Conservation (phyloP, 2,113 vertebrate species). For the Sinocyclocheilus anshuiensis region DNA sequence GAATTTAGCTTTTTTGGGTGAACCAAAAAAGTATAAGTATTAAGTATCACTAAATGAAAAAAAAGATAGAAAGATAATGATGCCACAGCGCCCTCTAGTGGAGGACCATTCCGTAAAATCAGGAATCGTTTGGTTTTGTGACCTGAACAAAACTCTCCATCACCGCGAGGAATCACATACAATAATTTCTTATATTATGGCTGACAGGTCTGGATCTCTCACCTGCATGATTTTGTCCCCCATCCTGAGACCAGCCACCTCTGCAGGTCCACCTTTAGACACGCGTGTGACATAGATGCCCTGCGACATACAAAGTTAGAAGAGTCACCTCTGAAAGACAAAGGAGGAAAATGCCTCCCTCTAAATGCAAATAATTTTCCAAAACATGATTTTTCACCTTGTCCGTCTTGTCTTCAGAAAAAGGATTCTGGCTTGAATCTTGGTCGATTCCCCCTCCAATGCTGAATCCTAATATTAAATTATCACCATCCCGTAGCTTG, state of each 20-base stretch:
- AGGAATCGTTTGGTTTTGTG: not conserved
- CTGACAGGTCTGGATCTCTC: slow-evolving; percentile 17
- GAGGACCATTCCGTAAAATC: slow-evolving; percentile 9
- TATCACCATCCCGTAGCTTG: slow-evolving; percentile 86
- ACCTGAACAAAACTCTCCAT: not conserved
- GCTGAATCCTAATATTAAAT: slow-evolving; percentile 95
- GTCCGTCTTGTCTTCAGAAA: slow-evolving; percentile 93
- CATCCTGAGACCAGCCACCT: slow-evolving; percentile 86
- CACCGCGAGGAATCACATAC: too few species aligned
- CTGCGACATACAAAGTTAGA: slow-evolving; percentile 63
- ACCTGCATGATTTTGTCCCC: slow-evolving; percentile 99
- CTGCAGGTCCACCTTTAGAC: slow-evolving; percentile 87
- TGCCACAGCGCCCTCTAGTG: slow-evolving; percentile 66
- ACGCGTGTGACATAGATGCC: slow-evolving; percentile 97
- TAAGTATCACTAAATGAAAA: not conserved
- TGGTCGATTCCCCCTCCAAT: slow-evolving; percentile 98
- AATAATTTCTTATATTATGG: not conserved
- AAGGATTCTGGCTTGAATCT: slow-evolving; percentile 94
- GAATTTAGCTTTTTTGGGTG: too few species aligned
- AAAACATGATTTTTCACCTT: slow-evolving; percentile 74
- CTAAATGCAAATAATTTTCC: not conserved
- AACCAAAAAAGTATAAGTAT: too few species aligned
- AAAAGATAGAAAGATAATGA: not conserved
- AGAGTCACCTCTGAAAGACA: not conserved
- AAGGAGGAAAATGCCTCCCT: not conserved